Percentiles rank a stretch among this genome's conserved stretches.
These are phyloP conservation scores for Cryptocephalus moraei DNA, from an alignment of 2,888 invertebrate species.

Conservation along the genomic window DNA sequence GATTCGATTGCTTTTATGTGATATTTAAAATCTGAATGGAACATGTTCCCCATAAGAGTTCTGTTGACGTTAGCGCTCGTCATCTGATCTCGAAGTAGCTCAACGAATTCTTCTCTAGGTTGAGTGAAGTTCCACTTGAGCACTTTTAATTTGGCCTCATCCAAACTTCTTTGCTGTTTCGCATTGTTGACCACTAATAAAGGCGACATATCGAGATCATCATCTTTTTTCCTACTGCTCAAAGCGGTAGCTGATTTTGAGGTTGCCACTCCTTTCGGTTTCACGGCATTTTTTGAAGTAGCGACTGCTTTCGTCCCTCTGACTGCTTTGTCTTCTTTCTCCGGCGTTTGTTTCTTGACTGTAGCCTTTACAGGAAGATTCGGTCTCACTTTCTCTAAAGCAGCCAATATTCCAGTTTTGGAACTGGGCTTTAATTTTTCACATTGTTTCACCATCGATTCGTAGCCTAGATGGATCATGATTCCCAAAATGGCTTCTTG, in stretches of 20 bases:
- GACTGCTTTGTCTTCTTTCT: constrained; percentile 40
- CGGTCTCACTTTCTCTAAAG: constrained; percentile 76
- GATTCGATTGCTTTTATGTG: constrained; percentile 93
- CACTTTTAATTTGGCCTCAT: constrained; percentile 87
- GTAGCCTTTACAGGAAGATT: constrained; percentile 74
- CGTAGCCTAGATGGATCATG: constrained; percentile 87
- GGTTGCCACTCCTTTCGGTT: constrained; percentile 46
- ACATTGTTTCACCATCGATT: constrained; percentile 62
- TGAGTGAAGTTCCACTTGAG: constrained; percentile 93
- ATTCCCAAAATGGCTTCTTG: constrained; percentile 83
- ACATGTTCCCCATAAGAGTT: constrained; percentile 80
- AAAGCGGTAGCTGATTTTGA: constrained; percentile 21
- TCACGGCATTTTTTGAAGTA: constrained; percentile 40
- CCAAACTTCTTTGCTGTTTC: constrained; percentile 86
- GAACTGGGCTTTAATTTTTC: constrained; percentile 75
- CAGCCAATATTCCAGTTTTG: constrained; percentile 63
- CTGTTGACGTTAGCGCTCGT: constrained; percentile 77
- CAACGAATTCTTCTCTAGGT: constrained; percentile 89
- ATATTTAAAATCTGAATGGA: constrained; percentile 86
- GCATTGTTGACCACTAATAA: constrained; percentile 71
- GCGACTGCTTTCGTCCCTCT: constrained; percentile 48
- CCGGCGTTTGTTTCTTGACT: constrained; percentile 51
- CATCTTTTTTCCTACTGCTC: constrained; percentile 56
- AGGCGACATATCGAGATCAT: constrained; percentile 73
- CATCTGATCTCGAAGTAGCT: constrained; percentile 87